Base-by-base conservation (phyloP, 2,888 invertebrate genomes). In the Acanthosepion pharaonis region DNA sequence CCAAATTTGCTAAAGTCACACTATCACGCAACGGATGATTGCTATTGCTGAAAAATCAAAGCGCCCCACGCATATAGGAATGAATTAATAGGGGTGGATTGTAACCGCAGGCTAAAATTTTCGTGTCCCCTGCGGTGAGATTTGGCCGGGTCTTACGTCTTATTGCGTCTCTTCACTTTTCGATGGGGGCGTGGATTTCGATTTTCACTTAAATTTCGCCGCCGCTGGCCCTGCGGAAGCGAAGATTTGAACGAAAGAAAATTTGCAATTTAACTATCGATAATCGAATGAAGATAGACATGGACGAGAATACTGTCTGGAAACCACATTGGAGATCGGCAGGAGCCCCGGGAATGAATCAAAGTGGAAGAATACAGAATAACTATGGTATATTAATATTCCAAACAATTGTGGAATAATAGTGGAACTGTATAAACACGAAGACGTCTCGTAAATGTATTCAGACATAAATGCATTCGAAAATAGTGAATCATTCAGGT, bases 181-280 rank as follows among this genome's bases (percentile, higher is more conserved):
- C 15, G 11, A 33, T n/a, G 78, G 0, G n/a, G 15, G 15, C n/a
- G n/a, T 33, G 15, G n/a, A 78, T 11, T 78, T 78, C n/a, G 78
- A 78, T 15, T 78, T 78, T 78, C 78, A 15, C 78, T 78, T 33
- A 15, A 15, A 33, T n/a, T 15, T 78, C 33, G 5, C n/a, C 15
- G n/a, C 11, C 78, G n/a, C 11, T 18, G 78, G 78, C 78, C 11
- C n/a, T 33, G 33, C n/a, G 11, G n/a, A n/a, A n/a, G n/a, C 33
- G 78, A 78, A 78, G n/a, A 78, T 78, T 78, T 78, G n/a, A n/a
- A 33, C 78, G n/a, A 78, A n/a, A n/a, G 78, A n/a, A 78, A 78
- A 78, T 78, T 78, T 78, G 78, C 78, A 78, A 78, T 78, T 78
- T 78, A 78, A 78, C 33, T 15, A 15, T 78, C n/a, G 18, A 78